Evolutionary conservation across 2,797 vertebrate species (phyloP).

Genomic region (Gymnoscopelus microlampas): DNA sequence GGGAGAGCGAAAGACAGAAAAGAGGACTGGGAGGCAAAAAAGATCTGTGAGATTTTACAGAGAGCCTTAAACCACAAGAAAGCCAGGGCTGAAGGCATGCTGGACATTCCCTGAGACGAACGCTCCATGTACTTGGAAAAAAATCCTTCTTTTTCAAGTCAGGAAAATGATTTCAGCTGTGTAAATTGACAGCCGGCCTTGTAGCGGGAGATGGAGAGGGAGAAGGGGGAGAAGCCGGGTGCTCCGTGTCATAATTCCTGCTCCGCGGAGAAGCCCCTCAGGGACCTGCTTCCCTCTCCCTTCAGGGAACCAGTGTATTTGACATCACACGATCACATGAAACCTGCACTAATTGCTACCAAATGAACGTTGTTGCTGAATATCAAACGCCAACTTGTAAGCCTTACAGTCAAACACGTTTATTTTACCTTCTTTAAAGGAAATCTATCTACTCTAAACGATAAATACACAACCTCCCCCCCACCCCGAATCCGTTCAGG

Average conservation of each 20-base stretch:
- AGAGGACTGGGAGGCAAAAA: conserved; percentile 59
- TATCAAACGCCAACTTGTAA: conserved; percentile 13
- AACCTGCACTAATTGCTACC: conserved; percentile 69
- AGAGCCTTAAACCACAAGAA: conserved; percentile 77
- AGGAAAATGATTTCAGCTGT: conserved; percentile 78
- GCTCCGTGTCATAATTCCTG: conserved; percentile 65
- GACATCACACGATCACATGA: conserved; percentile 58
- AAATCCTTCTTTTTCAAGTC: conserved; percentile 64
- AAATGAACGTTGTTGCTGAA: conserved; percentile 59
- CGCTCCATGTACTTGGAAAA: conserved; percentile 63
- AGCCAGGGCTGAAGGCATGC: conserved; percentile 70
- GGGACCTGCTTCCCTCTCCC: conserved; percentile 31
- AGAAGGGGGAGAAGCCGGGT: conserved; percentile 56
- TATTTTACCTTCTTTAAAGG: conserved; percentile 64
- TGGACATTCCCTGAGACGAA: conserved; percentile 60
- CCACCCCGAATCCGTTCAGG: conserved; percentile 7
- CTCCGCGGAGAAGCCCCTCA: conserved; percentile 44
- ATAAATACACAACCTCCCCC: conserved; percentile 37
- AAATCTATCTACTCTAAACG: conserved; percentile 40
- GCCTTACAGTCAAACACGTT: conserved; percentile 43
- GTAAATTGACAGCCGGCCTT: conserved; percentile 77
- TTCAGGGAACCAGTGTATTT: conserved; percentile 39
- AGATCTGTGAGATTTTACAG: conserved; percentile 73
- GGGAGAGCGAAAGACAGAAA: conserved; percentile 49
- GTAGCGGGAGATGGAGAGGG: conserved; percentile 72